These are phyloP conservation scores for Capromys pilorides DNA, from an alignment of 2,797 vertebrate species.

Conservation along the genomic window DNA sequence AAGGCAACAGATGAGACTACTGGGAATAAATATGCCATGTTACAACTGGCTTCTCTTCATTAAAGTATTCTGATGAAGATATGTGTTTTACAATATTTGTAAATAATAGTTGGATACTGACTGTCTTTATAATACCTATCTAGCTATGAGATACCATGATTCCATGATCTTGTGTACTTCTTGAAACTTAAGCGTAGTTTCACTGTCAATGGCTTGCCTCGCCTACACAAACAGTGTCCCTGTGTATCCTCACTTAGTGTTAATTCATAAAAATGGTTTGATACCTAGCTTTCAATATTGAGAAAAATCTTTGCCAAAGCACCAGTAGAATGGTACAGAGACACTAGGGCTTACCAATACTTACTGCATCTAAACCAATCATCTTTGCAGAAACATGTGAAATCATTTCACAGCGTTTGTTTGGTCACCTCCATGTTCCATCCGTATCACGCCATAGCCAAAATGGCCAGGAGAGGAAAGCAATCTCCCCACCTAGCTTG, in stretches of 20 bases:
- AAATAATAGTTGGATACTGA: not conserved
- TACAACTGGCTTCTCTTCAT: not conserved
- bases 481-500: not conserved
- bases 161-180: not conserved
- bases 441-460: not conserved
- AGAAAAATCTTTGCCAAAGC: not conserved
- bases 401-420: not conserved
- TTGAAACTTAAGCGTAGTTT: not conserved
- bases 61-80: not conserved
- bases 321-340: not conserved
- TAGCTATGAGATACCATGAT: not conserved
- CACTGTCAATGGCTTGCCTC: not conserved
- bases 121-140: not conserved
- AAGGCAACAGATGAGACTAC: not conserved
- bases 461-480: conserved; percentile 32
- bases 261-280: not conserved
- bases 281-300: conserved; percentile 5
- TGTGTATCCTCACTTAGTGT: not conserved
- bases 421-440: not conserved
- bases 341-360: not conserved
- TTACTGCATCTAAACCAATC: not conserved
- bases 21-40: not conserved
- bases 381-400: not conserved
- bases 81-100: not conserved
- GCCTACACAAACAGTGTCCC: not conserved